phyloP scores from a whole-genome alignment of 2,113 vertebrate genomes.

The Oceanites oceanicus region DNA sequence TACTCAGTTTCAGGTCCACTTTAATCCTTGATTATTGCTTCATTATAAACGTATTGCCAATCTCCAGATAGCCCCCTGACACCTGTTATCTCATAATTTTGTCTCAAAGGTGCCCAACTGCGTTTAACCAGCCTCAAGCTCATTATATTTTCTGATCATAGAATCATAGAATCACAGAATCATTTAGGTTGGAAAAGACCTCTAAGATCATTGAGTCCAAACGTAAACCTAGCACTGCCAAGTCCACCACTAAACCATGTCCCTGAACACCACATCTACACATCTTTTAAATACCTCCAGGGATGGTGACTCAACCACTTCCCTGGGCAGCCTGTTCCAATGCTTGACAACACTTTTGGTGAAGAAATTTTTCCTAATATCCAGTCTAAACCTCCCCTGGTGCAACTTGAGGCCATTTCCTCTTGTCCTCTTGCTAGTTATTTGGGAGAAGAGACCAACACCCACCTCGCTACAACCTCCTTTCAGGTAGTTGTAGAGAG shows the following conservation, averaged over 20 bases:
- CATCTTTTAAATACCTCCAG: neutral
- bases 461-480: neutral
- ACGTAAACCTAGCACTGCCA: neutral
- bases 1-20: neutral
- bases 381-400: neutral
- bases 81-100: neutral
- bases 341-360: neutral
- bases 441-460: neutral
- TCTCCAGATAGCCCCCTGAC: neutral
- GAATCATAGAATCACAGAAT: neutral
- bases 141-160: neutral
- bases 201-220: neutral
- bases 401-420: neutral
- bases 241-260: neutral
- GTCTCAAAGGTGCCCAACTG: neutral
- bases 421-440: neutral
- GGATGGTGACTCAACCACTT: neutral
- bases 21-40: too few species aligned
- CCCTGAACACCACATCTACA: neutral
- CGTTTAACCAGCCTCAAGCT: neutral
- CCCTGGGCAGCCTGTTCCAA: neutral
- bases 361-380: neutral
- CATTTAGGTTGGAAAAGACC: neutral
- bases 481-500: neutral
- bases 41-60: too few species aligned